Percentiles rank a stretch among this genome's conserved stretches.
Evolutionary conservation across 2,888 invertebrate species (phyloP).

Genomic region (Callyntrura guangdongensis): DNA sequence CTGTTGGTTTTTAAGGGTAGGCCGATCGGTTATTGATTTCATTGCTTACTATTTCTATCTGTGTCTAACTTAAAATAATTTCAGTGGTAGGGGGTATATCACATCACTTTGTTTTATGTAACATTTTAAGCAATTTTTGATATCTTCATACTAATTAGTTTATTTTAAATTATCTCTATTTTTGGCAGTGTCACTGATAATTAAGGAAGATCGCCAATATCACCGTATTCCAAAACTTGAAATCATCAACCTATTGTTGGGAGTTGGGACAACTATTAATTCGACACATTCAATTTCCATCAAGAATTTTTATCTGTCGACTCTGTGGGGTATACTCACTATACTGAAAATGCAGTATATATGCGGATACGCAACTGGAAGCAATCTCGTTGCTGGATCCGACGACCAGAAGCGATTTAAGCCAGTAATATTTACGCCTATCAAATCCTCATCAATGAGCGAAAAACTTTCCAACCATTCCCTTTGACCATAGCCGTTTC

Average conservation of each 20-base stretch:
- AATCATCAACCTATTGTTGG: neutral
- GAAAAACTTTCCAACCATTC: neutral
- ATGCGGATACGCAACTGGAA: constrained; percentile 12
- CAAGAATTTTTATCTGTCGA: too few relatives aligned
- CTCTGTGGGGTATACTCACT: neutral
- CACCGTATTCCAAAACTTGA: neutral
- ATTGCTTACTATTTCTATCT: too few relatives aligned
- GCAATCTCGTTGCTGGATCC: constrained; percentile 46
- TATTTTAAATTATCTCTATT: neutral
- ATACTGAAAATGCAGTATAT: constrained; percentile 59
- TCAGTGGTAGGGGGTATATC: too few relatives aligned
- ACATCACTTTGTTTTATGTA: too few relatives aligned
- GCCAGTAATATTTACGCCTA: constrained; percentile 65
- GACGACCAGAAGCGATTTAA: constrained; percentile 58
- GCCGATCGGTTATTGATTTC: too few relatives aligned
- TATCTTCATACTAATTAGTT: too few relatives aligned
- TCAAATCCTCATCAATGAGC: constrained; percentile 37
- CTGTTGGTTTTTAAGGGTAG: too few relatives aligned
- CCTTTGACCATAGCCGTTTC: constrained; percentile 72
- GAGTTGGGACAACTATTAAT: neutral
- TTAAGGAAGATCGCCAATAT: neutral
- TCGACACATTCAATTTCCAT: too few relatives aligned
- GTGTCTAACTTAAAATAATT: too few relatives aligned
- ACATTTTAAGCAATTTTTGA: too few relatives aligned
- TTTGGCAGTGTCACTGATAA: neutral